Evolutionary conservation across 2,797 vertebrate species (phyloP), one percentile per base, ranked within the genome.

Genomic region (Hemitrygon akajei): DNA sequence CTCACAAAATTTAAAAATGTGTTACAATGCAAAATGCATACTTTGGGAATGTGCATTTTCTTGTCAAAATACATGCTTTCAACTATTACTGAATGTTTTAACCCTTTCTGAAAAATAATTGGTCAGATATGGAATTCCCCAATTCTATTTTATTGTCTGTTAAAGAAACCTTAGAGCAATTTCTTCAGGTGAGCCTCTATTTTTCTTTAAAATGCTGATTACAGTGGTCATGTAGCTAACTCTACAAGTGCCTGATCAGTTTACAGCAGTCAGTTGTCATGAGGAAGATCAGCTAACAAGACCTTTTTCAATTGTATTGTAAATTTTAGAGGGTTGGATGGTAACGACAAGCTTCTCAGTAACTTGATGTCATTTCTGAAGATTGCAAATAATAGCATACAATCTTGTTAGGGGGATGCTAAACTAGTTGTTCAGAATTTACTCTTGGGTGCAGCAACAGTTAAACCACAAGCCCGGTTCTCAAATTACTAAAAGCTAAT

Each of bases 11-110:
- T 14, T 14, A n/a, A 87, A 14, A 63, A 87, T 30, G 60, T 18
- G 16, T 60, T 87, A 63, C 30, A 87, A n/a, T 87, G 30, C 84
- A 87, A 87, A 69, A 89, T 89, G 86, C 60, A 89, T 16, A 89
- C 30, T 87, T 69, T 89, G 16, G 16, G n/a, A 69, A 89, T 11
- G 69, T 63, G 63, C 0, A 22, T 37, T 18, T 89, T 89, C 58
- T n/a, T 18, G 25, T 37, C n/a, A 69, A 89, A 89, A 18, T 18
- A 63, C 1, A 89, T 37, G 18, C 86, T 66, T 63, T 66, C n/a
- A 89, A 87, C 58, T 34, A 66, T 66, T 18, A 89, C 12, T 18
- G 71, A 73, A 73, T 20, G 6, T 73, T 60, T 86, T 89, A 63
- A 89, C 7, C 86, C 7, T 34, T 37, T 9, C 9, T 66, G 86